Evolutionary conservation across 2,888 invertebrate species (phyloP).

Genomic region (Agonopterix alstromeriana): DNA sequence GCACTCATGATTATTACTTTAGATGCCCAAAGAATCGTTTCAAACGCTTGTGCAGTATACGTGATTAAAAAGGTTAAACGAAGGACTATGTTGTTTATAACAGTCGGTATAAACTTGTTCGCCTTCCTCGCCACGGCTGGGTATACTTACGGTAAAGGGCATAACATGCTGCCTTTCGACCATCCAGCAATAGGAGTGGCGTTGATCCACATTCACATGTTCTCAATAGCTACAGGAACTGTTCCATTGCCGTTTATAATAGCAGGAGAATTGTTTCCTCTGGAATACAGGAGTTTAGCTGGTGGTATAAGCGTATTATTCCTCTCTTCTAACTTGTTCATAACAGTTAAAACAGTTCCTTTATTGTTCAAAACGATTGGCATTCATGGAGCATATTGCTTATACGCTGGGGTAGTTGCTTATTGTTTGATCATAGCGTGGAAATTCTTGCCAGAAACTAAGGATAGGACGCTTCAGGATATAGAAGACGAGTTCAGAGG

Average conservation of each 20-base stretch:
- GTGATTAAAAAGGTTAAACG: conserved; percentile 53
- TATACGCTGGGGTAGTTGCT: conserved; percentile 36
- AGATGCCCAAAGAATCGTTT: conserved; percentile 49
- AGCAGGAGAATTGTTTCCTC: conserved; percentile 81
- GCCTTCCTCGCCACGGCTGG: conserved; percentile 37
- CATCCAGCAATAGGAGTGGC: conserved; percentile 37
- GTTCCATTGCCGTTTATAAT: conserved; percentile 81
- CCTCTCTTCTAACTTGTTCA: conserved; percentile 42
- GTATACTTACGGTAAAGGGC: conserved; percentile 36
- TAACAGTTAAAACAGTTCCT: conserved; percentile 48
- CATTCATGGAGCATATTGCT: conserved; percentile 39
- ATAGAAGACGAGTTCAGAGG: conserved; percentile 60
- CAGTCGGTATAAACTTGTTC: conserved; percentile 35
- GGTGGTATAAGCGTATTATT: conserved; percentile 51
- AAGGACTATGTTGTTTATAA: conserved; percentile 40
- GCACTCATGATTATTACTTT: conserved; percentile 44
- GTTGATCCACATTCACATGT: conserved; percentile 58
- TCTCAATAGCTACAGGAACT: conserved; percentile 74
- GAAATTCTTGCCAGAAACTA: conserved; percentile 51
- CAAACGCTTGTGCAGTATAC: conserved; percentile 40
- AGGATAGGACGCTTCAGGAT: conserved; percentile 54
- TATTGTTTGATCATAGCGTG: conserved; percentile 41
- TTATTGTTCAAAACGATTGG: conserved; percentile 34
- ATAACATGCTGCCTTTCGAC: conserved; percentile 25
- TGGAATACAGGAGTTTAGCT: conserved; percentile 77